These are phyloP conservation scores for Phorcus lineatus DNA, from an alignment of 2,888 invertebrate genomes.

Conservation along the genomic window DNA sequence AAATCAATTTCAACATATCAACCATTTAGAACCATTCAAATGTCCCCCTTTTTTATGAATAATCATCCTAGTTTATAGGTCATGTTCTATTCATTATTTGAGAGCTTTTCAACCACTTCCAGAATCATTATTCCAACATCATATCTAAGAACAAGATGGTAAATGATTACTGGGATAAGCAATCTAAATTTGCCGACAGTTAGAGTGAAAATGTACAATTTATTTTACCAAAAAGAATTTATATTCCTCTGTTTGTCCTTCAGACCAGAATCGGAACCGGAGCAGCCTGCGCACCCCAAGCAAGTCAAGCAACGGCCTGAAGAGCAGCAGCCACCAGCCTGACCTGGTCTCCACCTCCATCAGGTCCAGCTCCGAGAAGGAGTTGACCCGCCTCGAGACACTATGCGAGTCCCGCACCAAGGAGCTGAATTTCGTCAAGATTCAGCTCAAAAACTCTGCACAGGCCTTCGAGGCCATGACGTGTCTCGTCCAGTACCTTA, in stretches of 20 bases:
- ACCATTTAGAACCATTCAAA: too few relatives aligned
- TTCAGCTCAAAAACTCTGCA: conserved; percentile 77
- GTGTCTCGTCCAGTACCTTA: conserved; percentile 89
- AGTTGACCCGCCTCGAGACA: conserved; percentile 73
- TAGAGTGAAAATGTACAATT: too few relatives aligned
- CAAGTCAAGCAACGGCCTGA: conserved; percentile 40
- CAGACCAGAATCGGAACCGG: conserved; percentile 62
- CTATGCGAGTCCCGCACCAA: conserved; percentile 75
- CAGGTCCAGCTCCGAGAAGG: conserved; percentile 49
- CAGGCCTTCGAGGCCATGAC: conserved; percentile 89
- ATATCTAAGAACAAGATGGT: too few relatives aligned
- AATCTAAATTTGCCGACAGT: too few relatives aligned
- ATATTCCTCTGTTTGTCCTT: conserved; percentile 28
- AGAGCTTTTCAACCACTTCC: too few relatives aligned
- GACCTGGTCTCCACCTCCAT: conserved; percentile 44
- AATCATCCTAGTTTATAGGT: too few relatives aligned
- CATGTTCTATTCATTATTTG: too few relatives aligned
- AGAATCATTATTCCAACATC: too few relatives aligned
- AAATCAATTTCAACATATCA: too few relatives aligned
- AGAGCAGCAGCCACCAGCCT: conserved; percentile 29
- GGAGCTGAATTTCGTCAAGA: conserved; percentile 71
- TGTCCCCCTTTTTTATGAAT: too few relatives aligned
- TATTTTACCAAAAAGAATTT: too few relatives aligned
- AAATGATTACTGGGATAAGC: too few relatives aligned
- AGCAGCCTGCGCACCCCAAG: conserved; percentile 51